Evolutionary conservation across 2,113 vertebrate genomes (phyloP), one percentile per base, ranked within the genome.

Genomic region (Lasiurus cinereus): DNA sequence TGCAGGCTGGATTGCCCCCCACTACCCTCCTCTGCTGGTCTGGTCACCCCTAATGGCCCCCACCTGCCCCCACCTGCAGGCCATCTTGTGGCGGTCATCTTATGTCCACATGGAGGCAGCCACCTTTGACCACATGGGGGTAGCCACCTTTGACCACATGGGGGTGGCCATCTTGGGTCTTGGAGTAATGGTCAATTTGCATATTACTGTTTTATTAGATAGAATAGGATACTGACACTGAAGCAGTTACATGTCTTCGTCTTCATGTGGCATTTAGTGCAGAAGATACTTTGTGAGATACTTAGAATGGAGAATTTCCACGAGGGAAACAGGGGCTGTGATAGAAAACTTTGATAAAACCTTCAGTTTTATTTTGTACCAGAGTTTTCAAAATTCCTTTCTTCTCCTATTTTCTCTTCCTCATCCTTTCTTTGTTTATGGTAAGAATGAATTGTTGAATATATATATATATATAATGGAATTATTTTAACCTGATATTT

Each of bases 311-410:
- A 90, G 80, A 92, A 59, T 83, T 56, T 43, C 31, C 11, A 22
- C 27, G 76, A 27, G 10, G 78, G 36, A 88, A 77, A 62, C 2
- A n/a, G n/a, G 22, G 24, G 29, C 18, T 78, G 21, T 24, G 62
- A 78, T 62, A 74, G 46, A 92, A 70, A 95, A 78, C 8, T 56
- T 39, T 67, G 15, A 3, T 33, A 83, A 69, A 39, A 72, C 52
- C 82, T 31, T 48, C 52, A 54, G 59, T 86, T 31, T 86, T 85
- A 31, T 67, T 91, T 72, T 36, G 29, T 18, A 77, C 8, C 14
- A 95, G 70, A 83, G 33, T n/a, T 90, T 83, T 94, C 33, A 91
- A 69, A 86, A 73, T 78, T 73, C 8, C 52, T 72, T 94, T 78
- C 33, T 39, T 93, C n/a, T 77, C 36, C 11, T 59, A 15, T 74